Evolutionary conservation across 2,888 invertebrate species (phyloP), one percentile per base, ranked within the genome.

Genomic region (Eumerus sabulonum): DNA sequence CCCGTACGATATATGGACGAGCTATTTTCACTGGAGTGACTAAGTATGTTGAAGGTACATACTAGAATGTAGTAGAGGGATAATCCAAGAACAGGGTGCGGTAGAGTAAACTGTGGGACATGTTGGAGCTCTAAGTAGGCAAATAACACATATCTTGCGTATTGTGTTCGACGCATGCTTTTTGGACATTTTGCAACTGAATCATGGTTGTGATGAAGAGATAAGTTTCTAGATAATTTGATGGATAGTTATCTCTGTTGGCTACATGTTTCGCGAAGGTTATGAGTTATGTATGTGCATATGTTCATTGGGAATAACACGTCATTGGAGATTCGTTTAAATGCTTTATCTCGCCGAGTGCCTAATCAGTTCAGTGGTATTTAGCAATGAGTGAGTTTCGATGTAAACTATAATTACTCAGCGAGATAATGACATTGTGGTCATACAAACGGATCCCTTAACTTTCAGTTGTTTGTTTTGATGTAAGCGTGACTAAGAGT

Each of bases 1-100:
- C 27, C 7, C 2, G 27, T 66, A 56, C 51, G 19, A 67, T 56
- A 27, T 27, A 66, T 73, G 42, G 42, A 57, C 27, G 62, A 73
- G 63, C 77, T 77, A 77, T 77, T 77, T 77, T 77, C 27, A 67
- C 62, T 48, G 53, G 63, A 59, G 18, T 77, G 77, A 77, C 77
- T 77, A 77, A 77, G 56, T 47, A 54, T 60, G 50, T 19, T 64
- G 35, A 11, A 9, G 11, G 27, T 27, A 27, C 27, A 27, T 27
- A 27, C 27, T 68, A 2, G 50, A 59, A 40, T 47, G 45, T 60
- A 5, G 18, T 19, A 9, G 60, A 7, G 50, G 19, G 54, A 77
- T 72, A 63, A 68, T 77, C 67, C 63, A 40, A 42, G 17, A 14
- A 45, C 47, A 57, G 62, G 72, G 72, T 67, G 71, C 62, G 76